Base-by-base conservation (phyloP, 2,888 invertebrate genomes). In the Strigamia maritima region DNA sequence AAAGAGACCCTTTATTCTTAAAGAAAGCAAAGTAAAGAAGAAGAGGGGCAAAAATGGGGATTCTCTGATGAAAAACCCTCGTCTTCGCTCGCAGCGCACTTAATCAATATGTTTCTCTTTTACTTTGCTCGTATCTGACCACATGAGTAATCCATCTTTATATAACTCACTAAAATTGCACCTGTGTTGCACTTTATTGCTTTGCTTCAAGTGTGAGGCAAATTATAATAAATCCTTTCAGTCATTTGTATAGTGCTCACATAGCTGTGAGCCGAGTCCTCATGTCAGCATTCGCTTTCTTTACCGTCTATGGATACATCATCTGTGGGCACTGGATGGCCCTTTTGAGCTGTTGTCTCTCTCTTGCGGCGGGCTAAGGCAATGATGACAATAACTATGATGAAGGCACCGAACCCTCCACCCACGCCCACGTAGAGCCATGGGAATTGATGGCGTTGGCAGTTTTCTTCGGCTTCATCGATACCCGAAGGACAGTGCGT, bases 401-500 rank as follows among this genome's bases (percentile, higher is more conserved):
- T 80, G 35, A 81, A 75, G 12, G 78, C 78, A 19, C 81, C 81
- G 38, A 80, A 81, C n/a, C 81, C 80, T 54, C 79, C 79, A 7
- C 81, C 81, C 19, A 80, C 80, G n/a, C 81, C 81, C 19, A 81
- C 80, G 74, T 81, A 81, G n/a, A 81, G 77, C 81, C 81, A 81
- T 0, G 81, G 81, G 44, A 81, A 81, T 19, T 79, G 81, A 14
- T 79, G 79, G 14, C 44, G 74, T 26, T 38, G 49, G 35, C 79
- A 79, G 49, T 79, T 77, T 24, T 65, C 79, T 19, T 76, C 79
- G 14, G 76, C 76, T n/a, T 76, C 79, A 35, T 77, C 77, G 6
- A 40, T 77, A 0, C 74, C 60, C 19, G 79, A 79, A 12, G 79
- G 79, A 40, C 79, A 79, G 44, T 79, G 79, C 0, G 90, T 87